Evolutionary conservation across 2,797 vertebrate genomes (phyloP).

Genomic region (Eulemur rubriventer): DNA sequence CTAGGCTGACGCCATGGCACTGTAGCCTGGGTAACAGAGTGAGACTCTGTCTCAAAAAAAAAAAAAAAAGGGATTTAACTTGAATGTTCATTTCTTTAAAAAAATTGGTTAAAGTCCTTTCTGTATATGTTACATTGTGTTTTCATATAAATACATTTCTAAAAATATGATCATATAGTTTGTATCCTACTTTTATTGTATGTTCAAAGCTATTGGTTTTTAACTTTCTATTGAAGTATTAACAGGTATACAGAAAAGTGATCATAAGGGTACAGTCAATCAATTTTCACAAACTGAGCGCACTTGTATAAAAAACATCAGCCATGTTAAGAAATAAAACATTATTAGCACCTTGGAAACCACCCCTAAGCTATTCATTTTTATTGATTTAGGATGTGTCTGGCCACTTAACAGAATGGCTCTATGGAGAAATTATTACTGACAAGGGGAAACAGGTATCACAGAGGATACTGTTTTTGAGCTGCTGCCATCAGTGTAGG

Average conservation of each 20-base stretch:
- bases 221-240: constrained; percentile 3
- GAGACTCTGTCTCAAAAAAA: too few relatives aligned
- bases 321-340: neutral
- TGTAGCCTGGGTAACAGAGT: too few relatives aligned
- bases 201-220: neutral
- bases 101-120: constrained; percentile 6
- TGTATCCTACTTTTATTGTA: neutral
- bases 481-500: neutral
- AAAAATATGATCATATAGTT: neutral
- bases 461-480: neutral
- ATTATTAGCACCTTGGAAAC: neutral
- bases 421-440: constrained; percentile 21
- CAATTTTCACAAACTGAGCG: constrained; percentile 20
- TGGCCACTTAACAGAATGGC: neutral
- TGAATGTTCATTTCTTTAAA: neutral
- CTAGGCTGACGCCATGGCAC: too few relatives aligned
- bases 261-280: neutral
- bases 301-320: neutral
- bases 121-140: neutral
- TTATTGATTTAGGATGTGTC: neutral
- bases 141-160: neutral
- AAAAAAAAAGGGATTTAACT: neutral
- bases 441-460: neutral
- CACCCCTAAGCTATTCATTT: neutral
- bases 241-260: neutral